Base-by-base conservation (phyloP, 2,797 vertebrate genomes). In the Phaenicophaeus curvirostris region DNA sequence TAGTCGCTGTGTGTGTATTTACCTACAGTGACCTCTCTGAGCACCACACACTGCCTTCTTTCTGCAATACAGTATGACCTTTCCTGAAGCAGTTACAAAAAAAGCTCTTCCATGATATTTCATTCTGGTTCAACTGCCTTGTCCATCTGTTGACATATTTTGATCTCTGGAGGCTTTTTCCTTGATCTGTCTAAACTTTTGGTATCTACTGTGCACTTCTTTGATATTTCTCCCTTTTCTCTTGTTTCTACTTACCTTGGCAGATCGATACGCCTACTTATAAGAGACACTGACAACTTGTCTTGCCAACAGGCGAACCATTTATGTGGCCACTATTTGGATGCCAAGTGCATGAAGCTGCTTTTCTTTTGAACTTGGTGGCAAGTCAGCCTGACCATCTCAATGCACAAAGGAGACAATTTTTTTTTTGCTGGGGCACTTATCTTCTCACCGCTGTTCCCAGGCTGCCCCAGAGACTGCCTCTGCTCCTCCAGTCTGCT, bases 101-200 rank as follows among this genome's bases (percentile, higher is more conserved):
- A 93, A 91, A 90, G 35, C 69, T 15, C 1, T 88, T 91, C 73
- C 59, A 28, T 68, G 69, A 35, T 91, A 86, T 94, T 96, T 96
- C 62, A 59, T 76, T 82, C 76, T 81, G 25, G n/a, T 93, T 93
- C 85, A 88, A 68, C 69, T 11, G 4, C 81, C 91, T 88, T 78
- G 85, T 83, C 90, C 91, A 66, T 86, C 81, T 94, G 76, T 73
- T 88, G 85, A 63, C 4, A 4, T 90, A 44, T 95, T 94, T 94
- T 96, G 87, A 93, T 91, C 93, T 94, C 76, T 81, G 73, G 76
- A 94, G 80, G 35, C 48, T 93, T 93, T 86, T 48, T 53, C 66
- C 91, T 94, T 91, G 73, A 86, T 94, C 80, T 84, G 0, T 76
- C 66, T 96, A 48, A 86, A 55, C 54, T 63, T 51, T 83, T 95